These are phyloP conservation scores for Dendrocincla fuliginosa DNA, from an alignment of 2,797 vertebrate species.

Conservation along the genomic window DNA sequence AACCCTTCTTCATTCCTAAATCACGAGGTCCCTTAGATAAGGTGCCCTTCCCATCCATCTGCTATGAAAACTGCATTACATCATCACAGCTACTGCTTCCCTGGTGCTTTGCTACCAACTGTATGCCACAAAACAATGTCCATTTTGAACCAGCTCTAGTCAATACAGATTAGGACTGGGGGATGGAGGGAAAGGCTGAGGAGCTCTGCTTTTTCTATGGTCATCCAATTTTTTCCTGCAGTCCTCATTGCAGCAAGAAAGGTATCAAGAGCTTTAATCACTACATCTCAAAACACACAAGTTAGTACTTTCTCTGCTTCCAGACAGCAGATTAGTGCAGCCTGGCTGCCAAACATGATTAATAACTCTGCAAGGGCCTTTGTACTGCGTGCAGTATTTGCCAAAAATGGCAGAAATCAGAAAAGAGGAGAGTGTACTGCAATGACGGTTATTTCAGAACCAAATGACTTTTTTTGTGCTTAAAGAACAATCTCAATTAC, in stretches of 20 bases:
- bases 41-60: not conserved
- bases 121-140: not conserved
- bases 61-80: not conserved
- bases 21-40: not conserved
- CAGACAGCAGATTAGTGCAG: slow-evolving; percentile 74
- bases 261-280: slow-evolving; percentile 54
- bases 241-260: not conserved
- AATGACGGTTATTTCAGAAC: slow-evolving; percentile 70
- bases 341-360: slow-evolving; percentile 75
- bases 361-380: slow-evolving; percentile 74
- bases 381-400: slow-evolving; percentile 54
- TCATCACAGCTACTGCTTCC: not conserved
- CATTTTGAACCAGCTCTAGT: not conserved
- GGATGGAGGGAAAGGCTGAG: not conserved
- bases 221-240: not conserved
- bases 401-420: slow-evolving; percentile 72
- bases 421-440: slow-evolving; percentile 8
- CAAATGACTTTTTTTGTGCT: slow-evolving; percentile 73
- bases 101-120: not conserved
- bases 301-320: slow-evolving; percentile 49
- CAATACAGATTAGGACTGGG: not conserved
- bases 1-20: not conserved
- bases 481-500: slow-evolving; percentile 75
- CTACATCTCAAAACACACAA: slow-evolving; percentile 17
- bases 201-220: not conserved